Percentiles rank a stretch among this genome's conserved stretches.
Evolutionary conservation across 2,888 invertebrate genomes (phyloP).

Genomic region (Yponomeuta plumbellus): DNA sequence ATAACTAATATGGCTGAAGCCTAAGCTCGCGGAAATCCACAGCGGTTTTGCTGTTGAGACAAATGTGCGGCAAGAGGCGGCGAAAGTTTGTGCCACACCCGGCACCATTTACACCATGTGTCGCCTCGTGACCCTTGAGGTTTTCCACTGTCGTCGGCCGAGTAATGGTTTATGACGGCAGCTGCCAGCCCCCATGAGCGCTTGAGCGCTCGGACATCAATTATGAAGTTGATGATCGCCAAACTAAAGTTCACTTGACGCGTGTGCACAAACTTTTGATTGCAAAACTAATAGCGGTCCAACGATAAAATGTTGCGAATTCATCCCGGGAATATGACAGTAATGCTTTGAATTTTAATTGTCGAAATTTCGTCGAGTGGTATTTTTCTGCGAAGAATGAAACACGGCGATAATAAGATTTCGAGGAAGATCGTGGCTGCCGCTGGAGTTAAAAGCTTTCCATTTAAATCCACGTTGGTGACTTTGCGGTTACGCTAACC

Average conservation of each 20-base stretch:
- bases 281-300: background rate
- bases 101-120: constrained; percentile 61
- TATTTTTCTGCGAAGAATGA: background rate
- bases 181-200: constrained; percentile 31
- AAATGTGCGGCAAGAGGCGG: constrained; percentile 56
- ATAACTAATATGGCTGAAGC: constrained; percentile 7
- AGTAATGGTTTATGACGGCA: constrained; percentile 58
- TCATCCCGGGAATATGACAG: background rate
- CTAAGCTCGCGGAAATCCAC: constrained; percentile 33
- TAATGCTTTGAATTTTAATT: background rate
- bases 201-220: constrained; percentile 32
- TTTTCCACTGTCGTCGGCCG: constrained; percentile 49
- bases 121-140: constrained; percentile 60
- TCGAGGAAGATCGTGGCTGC: background rate
- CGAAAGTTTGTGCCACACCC: constrained; percentile 48
- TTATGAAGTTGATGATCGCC: constrained; percentile 39
- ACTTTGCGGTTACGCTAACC: constrained; percentile 35
- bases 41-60: constrained; percentile 52
- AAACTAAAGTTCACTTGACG: constrained; percentile 15
- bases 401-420: background rate
- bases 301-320: background rate
- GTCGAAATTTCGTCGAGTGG: background rate
- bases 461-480: constrained; percentile 5
- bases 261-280: constrained; percentile 4
- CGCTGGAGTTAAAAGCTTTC: constrained; percentile 1